These are phyloP conservation scores for Corythoichthys haematopterus DNA, from an alignment of 2,113 vertebrate genomes.

Conservation along the genomic window DNA sequence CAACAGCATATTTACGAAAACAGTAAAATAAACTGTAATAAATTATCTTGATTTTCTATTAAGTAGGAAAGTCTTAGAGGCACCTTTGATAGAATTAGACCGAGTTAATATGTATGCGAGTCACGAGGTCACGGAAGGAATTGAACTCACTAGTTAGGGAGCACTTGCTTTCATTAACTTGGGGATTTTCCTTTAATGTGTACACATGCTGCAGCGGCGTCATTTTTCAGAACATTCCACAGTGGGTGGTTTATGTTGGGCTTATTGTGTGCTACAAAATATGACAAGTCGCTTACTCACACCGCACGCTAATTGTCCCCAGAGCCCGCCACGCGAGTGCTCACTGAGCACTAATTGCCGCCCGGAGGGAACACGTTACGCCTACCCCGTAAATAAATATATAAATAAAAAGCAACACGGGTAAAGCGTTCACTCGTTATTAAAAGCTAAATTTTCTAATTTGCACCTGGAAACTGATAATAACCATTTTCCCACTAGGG, in stretches of 20 bases:
- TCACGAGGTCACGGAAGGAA: neutral
- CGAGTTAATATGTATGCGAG: no score
- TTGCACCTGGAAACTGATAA: slow-evolving; percentile 22
- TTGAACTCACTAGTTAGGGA: neutral
- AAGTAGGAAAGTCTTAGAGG: no score
- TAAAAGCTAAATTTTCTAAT: slow-evolving; percentile 36
- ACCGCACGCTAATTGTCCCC: slow-evolving; percentile 57
- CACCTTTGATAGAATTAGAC: no score
- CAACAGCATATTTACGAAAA: no score
- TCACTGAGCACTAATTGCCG: slow-evolving; percentile 62
- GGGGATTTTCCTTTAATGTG: neutral
- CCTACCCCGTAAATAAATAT: slow-evolving; percentile 11
- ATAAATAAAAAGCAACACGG: slow-evolving; percentile 8
- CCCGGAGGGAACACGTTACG: slow-evolving; percentile 46
- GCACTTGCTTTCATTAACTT: neutral
- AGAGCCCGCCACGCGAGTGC: slow-evolving; percentile 32
- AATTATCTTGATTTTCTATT: no score
- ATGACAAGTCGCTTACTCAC: slow-evolving; percentile 56
- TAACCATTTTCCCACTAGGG: neutral
- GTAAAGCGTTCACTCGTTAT: neutral
- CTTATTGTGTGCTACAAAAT: slow-evolving; percentile 56
- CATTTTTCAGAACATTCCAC: slow-evolving; percentile 58
- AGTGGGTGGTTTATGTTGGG: slow-evolving; percentile 45
- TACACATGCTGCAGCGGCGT: slow-evolving; percentile 28
- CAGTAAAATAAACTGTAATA: no score